Percentiles rank a stretch among this genome's conserved stretches.
Evolutionary conservation across 1,140 invertebrate species (phyloP).

Genomic region (Calephelis virginiensis): DNA sequence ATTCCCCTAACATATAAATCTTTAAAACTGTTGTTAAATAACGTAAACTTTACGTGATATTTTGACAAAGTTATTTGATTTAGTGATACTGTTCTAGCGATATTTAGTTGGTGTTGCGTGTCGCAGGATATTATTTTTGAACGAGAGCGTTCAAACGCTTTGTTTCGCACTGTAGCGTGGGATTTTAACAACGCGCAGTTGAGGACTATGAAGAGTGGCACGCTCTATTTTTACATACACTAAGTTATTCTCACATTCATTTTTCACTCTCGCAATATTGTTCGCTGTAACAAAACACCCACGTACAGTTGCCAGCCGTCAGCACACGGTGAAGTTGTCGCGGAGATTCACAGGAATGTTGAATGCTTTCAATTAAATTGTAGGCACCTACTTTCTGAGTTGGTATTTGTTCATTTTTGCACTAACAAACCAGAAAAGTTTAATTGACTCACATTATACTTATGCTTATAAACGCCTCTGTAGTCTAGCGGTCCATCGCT

Average conservation of each 20-base stretch:
- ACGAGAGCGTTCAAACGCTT: constrained; percentile 36
- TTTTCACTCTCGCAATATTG: constrained; percentile 41
- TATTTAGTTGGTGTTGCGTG: constrained; percentile 42
- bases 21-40: neutral
- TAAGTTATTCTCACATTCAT: constrained; percentile 38
- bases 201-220: constrained; percentile 33
- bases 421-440: neutral
- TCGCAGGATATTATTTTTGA: constrained; percentile 42
- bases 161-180: constrained; percentile 37
- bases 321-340: constrained; percentile 32
- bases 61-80: constrained; percentile 20
- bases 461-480: no score
- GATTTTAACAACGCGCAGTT: constrained; percentile 37
- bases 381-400: neutral
- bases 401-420: neutral
- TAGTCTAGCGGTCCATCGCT: no score
- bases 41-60: constrained; percentile 1
- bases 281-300: constrained; percentile 32
- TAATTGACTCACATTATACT: no score
- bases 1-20: neutral
- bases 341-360: constrained; percentile 28
- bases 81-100: constrained; percentile 23
- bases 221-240: constrained; percentile 32
- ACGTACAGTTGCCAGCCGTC: constrained; percentile 21
- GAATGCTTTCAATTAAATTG: constrained; percentile 3